phyloP scores from a whole-genome alignment of 2,888 invertebrate genomes.

The Hypomecis atomaria region DNA sequence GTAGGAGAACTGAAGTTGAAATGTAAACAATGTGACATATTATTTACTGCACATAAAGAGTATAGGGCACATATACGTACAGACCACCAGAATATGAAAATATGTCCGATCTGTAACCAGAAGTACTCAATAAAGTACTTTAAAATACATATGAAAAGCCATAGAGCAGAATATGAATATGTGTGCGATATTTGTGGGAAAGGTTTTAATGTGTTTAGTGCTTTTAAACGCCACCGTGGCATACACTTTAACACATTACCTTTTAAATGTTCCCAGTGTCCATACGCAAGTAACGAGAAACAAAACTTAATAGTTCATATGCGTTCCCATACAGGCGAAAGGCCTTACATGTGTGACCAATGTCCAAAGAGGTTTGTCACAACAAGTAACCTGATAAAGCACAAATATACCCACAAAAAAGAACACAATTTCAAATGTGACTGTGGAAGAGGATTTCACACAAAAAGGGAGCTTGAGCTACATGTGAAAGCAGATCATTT shows the following conservation, averaged over 20 bases:
- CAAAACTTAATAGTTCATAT: slow-evolving; percentile 73
- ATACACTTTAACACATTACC: slow-evolving; percentile 72
- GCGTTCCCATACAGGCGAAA: slow-evolving; percentile 75
- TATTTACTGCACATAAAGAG: slow-evolving; percentile 61
- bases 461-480: slow-evolving; percentile 62
- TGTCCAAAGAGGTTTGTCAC: slow-evolving; percentile 70
- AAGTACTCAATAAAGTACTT: slow-evolving; percentile 62
- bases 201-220: slow-evolving; percentile 60
- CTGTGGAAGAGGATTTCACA: slow-evolving; percentile 70
- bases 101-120: slow-evolving; percentile 69
- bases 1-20: slow-evolving; percentile 31
- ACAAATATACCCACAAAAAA: slow-evolving; percentile 63
- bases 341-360: slow-evolving; percentile 70
- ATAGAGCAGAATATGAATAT: slow-evolving; percentile 54
- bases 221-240: slow-evolving; percentile 65
- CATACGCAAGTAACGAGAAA: slow-evolving; percentile 65
- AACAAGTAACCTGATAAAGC: slow-evolving; percentile 76
- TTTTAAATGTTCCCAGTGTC: slow-evolving; percentile 69
- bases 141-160: slow-evolving; percentile 65
- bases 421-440: slow-evolving; percentile 70
- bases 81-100: slow-evolving; percentile 64
- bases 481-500: slow-evolving; percentile 73
- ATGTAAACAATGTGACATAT: slow-evolving; percentile 64
- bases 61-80: slow-evolving; percentile 63
- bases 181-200: slow-evolving; percentile 79